phyloP scores from a whole-genome alignment of 2,888 invertebrate species.

The Pollenia labialis region DNA sequence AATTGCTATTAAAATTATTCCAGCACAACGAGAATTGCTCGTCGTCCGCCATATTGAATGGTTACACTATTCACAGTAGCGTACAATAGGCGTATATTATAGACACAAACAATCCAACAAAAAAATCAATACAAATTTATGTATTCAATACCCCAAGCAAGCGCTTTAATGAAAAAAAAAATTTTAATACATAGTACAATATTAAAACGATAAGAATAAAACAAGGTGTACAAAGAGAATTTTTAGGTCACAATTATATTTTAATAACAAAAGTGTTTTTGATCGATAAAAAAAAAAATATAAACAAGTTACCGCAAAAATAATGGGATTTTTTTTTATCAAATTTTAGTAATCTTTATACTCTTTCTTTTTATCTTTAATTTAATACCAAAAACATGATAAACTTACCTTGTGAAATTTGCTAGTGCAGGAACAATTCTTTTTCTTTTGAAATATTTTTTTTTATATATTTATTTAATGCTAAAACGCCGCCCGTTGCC shows the following conservation, averaged over 20 bases:
- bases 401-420: not conserved
- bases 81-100: constrained; percentile 48
- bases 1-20: constrained; percentile 90
- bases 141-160: constrained; percentile 35
- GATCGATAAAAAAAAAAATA: too few relatives aligned
- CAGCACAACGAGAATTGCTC: constrained; percentile 90
- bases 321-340: too few relatives aligned
- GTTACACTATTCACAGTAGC: constrained; percentile 67
- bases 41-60: constrained; percentile 88
- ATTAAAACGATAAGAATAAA: not conserved
- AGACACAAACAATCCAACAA: constrained; percentile 32
- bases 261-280: too few relatives aligned
- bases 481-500: not conserved
- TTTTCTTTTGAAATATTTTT: constrained; percentile 16
- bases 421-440: too few relatives aligned
- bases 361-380: too few relatives aligned
- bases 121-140: constrained; percentile 63
- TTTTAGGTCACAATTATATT: too few relatives aligned
- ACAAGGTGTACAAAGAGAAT: not conserved
- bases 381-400: not conserved
- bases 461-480: constrained; percentile 28
- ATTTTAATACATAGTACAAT: not conserved
- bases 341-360: too few relatives aligned
- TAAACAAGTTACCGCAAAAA: too few relatives aligned
- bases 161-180: constrained; percentile 25